Conservation (phyloP, 2,797 vertebrate species). For the Cynopterus sphinx region DNA sequence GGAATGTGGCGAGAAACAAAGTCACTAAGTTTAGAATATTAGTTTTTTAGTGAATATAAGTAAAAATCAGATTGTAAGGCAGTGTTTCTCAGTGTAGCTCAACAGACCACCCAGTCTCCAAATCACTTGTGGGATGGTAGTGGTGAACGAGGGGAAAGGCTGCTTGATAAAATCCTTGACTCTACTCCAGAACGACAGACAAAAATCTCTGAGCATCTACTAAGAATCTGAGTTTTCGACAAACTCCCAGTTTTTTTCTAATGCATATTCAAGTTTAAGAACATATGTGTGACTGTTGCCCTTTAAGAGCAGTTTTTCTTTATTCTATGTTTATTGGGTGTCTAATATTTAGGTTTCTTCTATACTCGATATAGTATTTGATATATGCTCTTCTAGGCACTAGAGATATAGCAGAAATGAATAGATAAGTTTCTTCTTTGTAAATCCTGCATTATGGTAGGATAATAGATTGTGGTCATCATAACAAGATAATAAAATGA, state of each 20-base stretch:
- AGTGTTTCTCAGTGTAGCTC: not conserved
- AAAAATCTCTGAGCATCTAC: not conserved
- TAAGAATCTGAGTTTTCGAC: not conserved
- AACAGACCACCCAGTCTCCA: not conserved
- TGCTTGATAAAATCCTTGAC: not conserved
- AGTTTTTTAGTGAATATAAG: not conserved
- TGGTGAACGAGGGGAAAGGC: fast-evolving
- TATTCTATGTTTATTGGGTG: not conserved
- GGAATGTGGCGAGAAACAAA: not conserved
- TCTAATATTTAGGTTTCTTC: not conserved
- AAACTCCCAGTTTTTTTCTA: not conserved
- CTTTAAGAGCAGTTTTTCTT: not conserved
- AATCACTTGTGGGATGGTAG: not conserved
- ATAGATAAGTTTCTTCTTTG: not conserved
- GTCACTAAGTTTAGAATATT: not conserved
- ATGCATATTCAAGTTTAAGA: not conserved
- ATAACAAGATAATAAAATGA: constrained; percentile 13
- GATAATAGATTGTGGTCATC: not conserved
- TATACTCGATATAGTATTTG: not conserved
- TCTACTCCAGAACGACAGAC: not conserved
- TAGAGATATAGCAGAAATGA: not conserved
- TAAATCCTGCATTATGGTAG: not conserved
- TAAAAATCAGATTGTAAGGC: not conserved
- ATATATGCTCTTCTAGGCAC: not conserved
- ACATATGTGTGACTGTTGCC: not conserved